Conservation (phyloP, 2,888 invertebrate genomes). For the Drosophila meridionalis region DNA sequence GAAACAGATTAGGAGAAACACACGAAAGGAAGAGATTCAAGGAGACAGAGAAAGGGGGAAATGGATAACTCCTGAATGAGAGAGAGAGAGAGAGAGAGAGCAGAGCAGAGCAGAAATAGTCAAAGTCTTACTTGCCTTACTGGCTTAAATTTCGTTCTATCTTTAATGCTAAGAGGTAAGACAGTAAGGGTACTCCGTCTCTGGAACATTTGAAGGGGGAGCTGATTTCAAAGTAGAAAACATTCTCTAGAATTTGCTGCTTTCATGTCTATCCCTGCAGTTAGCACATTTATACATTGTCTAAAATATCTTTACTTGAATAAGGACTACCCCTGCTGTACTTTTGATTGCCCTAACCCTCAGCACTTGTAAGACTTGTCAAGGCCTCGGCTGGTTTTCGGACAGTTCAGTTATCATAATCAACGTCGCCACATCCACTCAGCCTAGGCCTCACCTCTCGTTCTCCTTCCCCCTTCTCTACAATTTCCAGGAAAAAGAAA, state of each 20-base stretch:
- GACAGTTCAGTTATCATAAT: constrained; percentile 11
- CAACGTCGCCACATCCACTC: constrained; percentile 1
- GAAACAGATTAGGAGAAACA: background rate
- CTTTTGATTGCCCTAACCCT: background rate
- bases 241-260: no score
- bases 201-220: no score
- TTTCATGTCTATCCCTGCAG: no score
- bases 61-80: no score
- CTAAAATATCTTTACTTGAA: background rate
- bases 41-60: background rate
- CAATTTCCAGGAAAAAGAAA: background rate
- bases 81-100: background rate
- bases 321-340: background rate
- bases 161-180: no score
- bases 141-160: no score
- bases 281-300: no score
- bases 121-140: no score
- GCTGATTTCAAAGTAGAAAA: no score
- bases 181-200: no score
- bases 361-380: background rate
- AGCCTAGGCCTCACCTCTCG: background rate
- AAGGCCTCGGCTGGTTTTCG: background rate
- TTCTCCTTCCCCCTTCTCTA: background rate
- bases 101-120: no score
- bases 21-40: background rate